phyloP scores from a whole-genome alignment of 2,113 vertebrate species.

The Solea solea region DNA sequence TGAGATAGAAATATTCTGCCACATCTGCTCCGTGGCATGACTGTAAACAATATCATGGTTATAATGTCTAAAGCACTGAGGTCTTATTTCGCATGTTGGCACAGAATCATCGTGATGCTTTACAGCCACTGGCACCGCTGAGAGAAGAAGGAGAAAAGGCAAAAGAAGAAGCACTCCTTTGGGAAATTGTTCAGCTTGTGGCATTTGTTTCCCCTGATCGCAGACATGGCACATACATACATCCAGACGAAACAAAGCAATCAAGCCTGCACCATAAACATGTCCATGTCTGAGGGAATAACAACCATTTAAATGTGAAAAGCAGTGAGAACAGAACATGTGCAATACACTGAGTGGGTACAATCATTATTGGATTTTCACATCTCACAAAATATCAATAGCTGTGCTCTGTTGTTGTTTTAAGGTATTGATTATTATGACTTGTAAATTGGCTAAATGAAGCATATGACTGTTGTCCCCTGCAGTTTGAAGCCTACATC shows the following conservation, averaged over 20 bases:
- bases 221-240: slow-evolving; percentile 39
- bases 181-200: slow-evolving; percentile 35
- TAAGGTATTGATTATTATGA: too few relatives aligned
- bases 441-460: too few relatives aligned
- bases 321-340: too few relatives aligned
- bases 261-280: slow-evolving; percentile 33
- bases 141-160: slow-evolving; percentile 14
- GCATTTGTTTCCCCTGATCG: slow-evolving; percentile 46
- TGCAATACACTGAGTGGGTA: too few relatives aligned
- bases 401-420: too few relatives aligned
- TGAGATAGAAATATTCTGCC: slow-evolving; percentile 27
- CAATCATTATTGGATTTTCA: too few relatives aligned
- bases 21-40: slow-evolving; percentile 15
- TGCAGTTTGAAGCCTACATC: too few relatives aligned
- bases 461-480: too few relatives aligned
- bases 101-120: slow-evolving; percentile 24
- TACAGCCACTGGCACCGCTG: slow-evolving; percentile 30
- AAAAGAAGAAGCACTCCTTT: slow-evolving; percentile 19
- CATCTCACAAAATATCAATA: too few relatives aligned
- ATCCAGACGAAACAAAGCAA: slow-evolving; percentile 31
- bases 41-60: slow-evolving; percentile 45
- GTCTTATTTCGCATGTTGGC: slow-evolving; percentile 49
- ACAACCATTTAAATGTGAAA: slow-evolving; percentile 1
- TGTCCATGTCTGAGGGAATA: slow-evolving; percentile 21
- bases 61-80: slow-evolving; percentile 29